phyloP scores from a whole-genome alignment of 2,113 vertebrate genomes.

The Plestiodon gilberti region DNA sequence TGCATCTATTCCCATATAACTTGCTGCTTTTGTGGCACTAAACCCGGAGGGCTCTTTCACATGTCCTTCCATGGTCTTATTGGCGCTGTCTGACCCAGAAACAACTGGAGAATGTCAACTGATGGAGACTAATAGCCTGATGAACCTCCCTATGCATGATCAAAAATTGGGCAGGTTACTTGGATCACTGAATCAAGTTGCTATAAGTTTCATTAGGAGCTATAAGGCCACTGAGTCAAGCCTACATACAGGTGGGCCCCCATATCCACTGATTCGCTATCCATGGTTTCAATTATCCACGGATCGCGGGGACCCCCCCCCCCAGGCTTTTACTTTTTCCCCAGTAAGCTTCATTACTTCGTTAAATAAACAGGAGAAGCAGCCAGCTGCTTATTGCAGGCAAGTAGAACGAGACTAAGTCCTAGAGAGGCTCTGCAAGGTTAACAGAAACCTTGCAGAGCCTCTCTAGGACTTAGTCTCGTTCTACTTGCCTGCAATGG shows the following conservation, averaged over 20 bases:
- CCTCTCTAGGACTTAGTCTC: no score
- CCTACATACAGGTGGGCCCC: background rate
- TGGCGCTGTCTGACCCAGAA: background rate
- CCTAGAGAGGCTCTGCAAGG: no score
- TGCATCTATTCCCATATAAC: constrained; percentile 2
- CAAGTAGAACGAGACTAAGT: no score
- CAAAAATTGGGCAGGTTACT: background rate
- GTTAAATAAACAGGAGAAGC: no score
- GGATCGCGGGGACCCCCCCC: no score
- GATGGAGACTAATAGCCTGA: background rate
- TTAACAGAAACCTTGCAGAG: no score
- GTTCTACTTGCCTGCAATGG: no score
- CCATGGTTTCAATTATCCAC: no score
- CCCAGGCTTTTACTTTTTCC: no score
- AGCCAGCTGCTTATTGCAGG: no score
- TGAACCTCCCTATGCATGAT: background rate
- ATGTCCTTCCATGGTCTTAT: background rate
- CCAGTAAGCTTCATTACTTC: no score
- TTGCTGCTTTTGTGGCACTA: background rate
- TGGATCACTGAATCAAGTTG: background rate
- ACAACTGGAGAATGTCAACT: background rate
- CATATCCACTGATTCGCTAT: no score
- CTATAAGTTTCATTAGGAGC: background rate
- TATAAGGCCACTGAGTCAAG: background rate
- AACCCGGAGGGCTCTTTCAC: background rate